Base-by-base conservation (phyloP, 2,113 vertebrate genomes). In the Centropus bengalensis region DNA sequence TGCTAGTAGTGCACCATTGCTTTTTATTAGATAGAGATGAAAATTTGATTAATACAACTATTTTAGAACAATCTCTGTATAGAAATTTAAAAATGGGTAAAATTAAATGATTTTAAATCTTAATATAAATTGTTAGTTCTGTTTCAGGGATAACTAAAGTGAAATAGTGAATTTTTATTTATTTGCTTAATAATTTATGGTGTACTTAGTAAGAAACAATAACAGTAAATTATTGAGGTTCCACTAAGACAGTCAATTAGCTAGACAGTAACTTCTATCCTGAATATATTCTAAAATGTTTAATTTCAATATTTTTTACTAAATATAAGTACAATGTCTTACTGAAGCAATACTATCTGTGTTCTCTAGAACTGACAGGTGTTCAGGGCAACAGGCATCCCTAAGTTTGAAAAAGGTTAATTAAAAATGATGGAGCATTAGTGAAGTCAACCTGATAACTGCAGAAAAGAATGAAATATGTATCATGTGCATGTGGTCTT, bases 371-470 rank as follows among this genome's bases (percentile, higher is more conserved):
- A 47, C 6, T 58, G 38, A 44, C 30, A 27, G 10, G 17, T 2
- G 6, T 66, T 82, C 30, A 80, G 19, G 75, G 10, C 33, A 75
- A 32, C 60, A 78, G 62, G 33, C 36, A 36, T 36, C 10, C 0
- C 0, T 42, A 71, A 71, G 9, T n/a, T 38, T 8, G 10, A 52
- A 10, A 32, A 10, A 63, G 0, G 1, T 42, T 56, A 78, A 32
- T 36, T 67, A 74, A 78, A 88, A 78, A 59, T 67, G 5, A 14
- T 62, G 33, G 7, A 62, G 5, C 8, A 64, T 45, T 17, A 79
- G 6, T 59, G 11, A 86, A 84, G 21, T 19, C 5, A 12, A 32
- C 49, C 49, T 74, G 36, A 54, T 55, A 81, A 38, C 11, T 78
- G 16, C 69, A 84, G 8, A 36, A 77, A 83, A 60, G 3, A 74